Percentiles rank a stretch among this genome's conserved stretches.
These are phyloP conservation scores for Macrobrachium rosenbergii DNA, from an alignment of 1,140 invertebrate species.

Conservation along the genomic window DNA sequence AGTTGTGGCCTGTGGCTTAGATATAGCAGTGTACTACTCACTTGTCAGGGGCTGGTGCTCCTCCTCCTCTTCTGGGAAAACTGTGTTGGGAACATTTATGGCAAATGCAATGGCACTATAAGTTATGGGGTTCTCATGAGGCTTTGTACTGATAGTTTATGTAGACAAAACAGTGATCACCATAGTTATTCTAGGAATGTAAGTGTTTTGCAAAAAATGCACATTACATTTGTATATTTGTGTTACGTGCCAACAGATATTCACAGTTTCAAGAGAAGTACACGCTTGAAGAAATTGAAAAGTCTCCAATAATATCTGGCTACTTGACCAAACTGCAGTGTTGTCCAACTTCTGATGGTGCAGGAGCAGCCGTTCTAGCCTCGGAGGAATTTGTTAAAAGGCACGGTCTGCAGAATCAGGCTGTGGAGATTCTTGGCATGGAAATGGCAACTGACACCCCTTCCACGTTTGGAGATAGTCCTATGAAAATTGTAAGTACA, in stretches of 20 bases:
- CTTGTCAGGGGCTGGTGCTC: too few relatives aligned
- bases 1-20: too few relatives aligned
- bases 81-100: too few relatives aligned
- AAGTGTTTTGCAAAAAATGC: too few relatives aligned
- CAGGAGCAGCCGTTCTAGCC: slow-evolving; percentile 90
- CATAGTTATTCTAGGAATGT: too few relatives aligned
- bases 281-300: slow-evolving; percentile 87
- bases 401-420: slow-evolving; percentile 84
- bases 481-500: slow-evolving; percentile 84
- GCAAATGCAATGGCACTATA: too few relatives aligned
- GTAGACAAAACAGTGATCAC: too few relatives aligned
- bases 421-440: slow-evolving; percentile 96
- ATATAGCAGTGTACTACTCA: too few relatives aligned
- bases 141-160: too few relatives aligned
- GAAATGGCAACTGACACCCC: slow-evolving; percentile 95
- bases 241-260: slow-evolving; percentile 73
- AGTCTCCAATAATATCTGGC: slow-evolving; percentile 87
- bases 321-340: slow-evolving; percentile 96
- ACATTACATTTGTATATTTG: slow-evolving; percentile 5
- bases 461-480: slow-evolving; percentile 86
- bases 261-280: slow-evolving; percentile 95
- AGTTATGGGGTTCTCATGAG: too few relatives aligned
- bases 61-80: too few relatives aligned
- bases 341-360: slow-evolving; percentile 97
- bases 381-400: slow-evolving; percentile 91